Conservation (phyloP, 2,797 vertebrate species). For the Staurois parvus region DNA sequence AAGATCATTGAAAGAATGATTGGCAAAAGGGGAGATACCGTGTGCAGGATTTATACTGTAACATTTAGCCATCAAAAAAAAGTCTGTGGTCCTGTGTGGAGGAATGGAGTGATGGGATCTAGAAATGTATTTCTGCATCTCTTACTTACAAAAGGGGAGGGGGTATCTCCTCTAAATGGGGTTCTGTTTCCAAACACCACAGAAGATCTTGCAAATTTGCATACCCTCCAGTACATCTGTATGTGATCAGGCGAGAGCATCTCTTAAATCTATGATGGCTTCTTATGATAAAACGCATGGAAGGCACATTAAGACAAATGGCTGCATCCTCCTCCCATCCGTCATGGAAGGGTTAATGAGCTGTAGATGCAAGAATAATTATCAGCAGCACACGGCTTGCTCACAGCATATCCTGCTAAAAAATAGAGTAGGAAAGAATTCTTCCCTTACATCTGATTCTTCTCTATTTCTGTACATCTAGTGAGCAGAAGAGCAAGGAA, state of each 20-base stretch:
- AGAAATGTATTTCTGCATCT: slow-evolving; percentile 46
- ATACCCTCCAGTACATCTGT: slow-evolving; percentile 56
- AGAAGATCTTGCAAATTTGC: slow-evolving; percentile 39
- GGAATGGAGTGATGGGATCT: neutral
- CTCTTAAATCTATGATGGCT: slow-evolving; percentile 46
- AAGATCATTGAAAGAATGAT: neutral
- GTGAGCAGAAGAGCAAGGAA: neutral
- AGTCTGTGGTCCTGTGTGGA: slow-evolving; percentile 4
- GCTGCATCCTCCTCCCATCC: slow-evolving; percentile 17
- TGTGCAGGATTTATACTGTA: neutral
- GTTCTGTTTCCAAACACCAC: slow-evolving; percentile 53
- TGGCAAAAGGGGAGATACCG: neutral
- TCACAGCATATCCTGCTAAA: slow-evolving; percentile 15
- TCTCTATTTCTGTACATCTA: neutral
- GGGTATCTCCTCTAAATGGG: slow-evolving; percentile 23
- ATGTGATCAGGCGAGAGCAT: slow-evolving; percentile 51
- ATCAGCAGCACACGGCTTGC: slow-evolving; percentile 18
- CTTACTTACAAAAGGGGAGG: slow-evolving; percentile 41
- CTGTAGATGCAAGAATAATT: slow-evolving; percentile 54
- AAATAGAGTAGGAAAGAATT: slow-evolving; percentile 2
- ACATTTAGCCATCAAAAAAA: neutral
- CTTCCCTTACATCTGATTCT: slow-evolving; percentile 7
- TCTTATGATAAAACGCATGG: slow-evolving; percentile 46
- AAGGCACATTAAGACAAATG: slow-evolving; percentile 56
- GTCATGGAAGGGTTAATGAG: slow-evolving; percentile 54